phyloP scores from a whole-genome alignment of 2,888 invertebrate species.

The Sarcophaga variegata region DNA sequence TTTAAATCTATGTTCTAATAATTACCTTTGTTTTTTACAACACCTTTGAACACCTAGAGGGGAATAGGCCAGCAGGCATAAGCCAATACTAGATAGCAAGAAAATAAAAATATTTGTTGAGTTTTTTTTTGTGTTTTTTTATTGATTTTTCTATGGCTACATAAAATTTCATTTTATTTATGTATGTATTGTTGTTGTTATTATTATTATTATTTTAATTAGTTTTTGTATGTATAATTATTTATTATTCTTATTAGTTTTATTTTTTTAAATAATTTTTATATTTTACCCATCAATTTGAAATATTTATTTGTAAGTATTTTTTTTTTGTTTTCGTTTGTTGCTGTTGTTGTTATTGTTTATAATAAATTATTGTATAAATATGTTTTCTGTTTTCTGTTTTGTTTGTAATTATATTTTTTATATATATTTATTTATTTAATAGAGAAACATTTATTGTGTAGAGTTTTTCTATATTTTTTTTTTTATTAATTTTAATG shows the following conservation, averaged over 20 bases:
- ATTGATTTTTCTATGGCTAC: slow-evolving; percentile 67
- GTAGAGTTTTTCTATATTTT: not conserved
- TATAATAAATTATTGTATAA: slow-evolving; percentile 54
- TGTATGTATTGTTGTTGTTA: slow-evolving; percentile 13
- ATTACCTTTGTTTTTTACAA: no score
- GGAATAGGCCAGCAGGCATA: no score
- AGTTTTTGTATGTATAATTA: slow-evolving; percentile 43
- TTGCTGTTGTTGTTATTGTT: not conserved
- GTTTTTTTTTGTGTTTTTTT: not conserved
- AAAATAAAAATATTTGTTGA: not conserved
- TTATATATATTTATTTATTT: slow-evolving; percentile 14
- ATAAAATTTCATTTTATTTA: slow-evolving; percentile 68
- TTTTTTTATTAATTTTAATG: not conserved
- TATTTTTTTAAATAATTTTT: slow-evolving; percentile 24
- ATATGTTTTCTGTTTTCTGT: slow-evolving; percentile 52
- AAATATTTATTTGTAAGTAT: slow-evolving; percentile 41
- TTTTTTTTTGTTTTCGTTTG: slow-evolving; percentile 32
- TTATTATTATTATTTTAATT: slow-evolving; percentile 28
- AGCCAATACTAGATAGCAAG: not conserved
- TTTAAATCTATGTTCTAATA: no score
- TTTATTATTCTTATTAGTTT: slow-evolving; percentile 2
- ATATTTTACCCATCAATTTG: slow-evolving; percentile 61
- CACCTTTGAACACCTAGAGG: no score
- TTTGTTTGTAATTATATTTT: slow-evolving; percentile 28
- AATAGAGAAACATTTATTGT: slow-evolving; percentile 55